These are phyloP conservation scores for Lytechinus variegatus DNA, from an alignment of 35 echinoderm and acorn worm species.

Conservation along the genomic window DNA sequence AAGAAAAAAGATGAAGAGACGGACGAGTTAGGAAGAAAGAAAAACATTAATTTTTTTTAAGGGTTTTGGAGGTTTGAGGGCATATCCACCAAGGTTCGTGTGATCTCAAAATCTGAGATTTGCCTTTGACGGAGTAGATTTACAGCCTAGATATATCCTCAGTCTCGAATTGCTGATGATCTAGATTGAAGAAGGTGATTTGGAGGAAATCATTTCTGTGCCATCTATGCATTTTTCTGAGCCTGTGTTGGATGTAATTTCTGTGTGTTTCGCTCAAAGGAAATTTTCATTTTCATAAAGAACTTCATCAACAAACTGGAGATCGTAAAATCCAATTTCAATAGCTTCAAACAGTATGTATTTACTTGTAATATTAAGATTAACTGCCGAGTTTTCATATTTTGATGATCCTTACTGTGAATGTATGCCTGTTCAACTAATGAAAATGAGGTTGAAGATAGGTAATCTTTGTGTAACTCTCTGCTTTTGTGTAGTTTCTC, in stretches of 20 bases:
- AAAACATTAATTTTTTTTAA: conserved; percentile 15
- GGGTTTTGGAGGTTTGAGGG: background rate
- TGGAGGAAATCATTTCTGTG: background rate
- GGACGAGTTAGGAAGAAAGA: background rate
- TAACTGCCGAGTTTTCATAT: background rate
- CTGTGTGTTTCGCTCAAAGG: background rate
- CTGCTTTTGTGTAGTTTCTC: no score
- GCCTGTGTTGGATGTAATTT: background rate
- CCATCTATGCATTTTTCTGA: background rate
- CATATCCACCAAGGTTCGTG: background rate
- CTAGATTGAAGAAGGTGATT: background rate
- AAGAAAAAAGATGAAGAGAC: background rate
- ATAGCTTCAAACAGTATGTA: background rate
- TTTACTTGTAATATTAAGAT: background rate
- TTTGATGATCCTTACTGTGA: background rate
- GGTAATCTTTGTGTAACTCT: no score
- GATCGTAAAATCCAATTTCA: background rate
- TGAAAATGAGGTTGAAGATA: background rate
- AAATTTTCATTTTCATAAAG: background rate
- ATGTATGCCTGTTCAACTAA: background rate
- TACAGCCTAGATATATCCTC: background rate
- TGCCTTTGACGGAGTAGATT: background rate
- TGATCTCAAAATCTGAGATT: background rate
- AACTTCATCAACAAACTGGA: background rate
- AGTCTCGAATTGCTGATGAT: background rate